Evolutionary conservation across 2,113 vertebrate genomes (phyloP).

Genomic region (Nanorana parkeri): DNA sequence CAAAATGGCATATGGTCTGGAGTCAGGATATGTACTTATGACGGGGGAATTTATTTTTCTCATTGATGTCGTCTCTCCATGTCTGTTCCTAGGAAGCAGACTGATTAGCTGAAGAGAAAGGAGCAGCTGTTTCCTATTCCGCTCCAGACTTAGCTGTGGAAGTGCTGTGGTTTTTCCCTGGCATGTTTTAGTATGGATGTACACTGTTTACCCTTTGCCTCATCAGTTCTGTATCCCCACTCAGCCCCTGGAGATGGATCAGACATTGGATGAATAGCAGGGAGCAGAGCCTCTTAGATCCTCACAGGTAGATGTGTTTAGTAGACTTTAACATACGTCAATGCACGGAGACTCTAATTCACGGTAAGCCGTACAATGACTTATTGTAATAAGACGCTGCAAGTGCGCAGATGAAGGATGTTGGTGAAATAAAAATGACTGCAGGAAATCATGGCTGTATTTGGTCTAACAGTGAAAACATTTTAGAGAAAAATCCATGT

Average conservation of each 20-base stretch:
- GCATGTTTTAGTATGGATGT: neutral
- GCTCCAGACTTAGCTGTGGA: neutral
- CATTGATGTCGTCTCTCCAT: neutral
- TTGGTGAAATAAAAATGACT: too few species aligned
- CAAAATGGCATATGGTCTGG: too few species aligned
- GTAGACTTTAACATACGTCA: slow-evolving; percentile 2
- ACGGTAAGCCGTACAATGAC: neutral
- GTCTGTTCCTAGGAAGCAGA: slow-evolving; percentile 13
- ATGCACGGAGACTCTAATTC: neutral
- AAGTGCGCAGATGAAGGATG: too few species aligned
- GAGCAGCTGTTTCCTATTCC: slow-evolving; percentile 3
- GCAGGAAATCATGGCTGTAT: too few species aligned
- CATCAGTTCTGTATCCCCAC: neutral
- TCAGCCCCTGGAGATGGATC: neutral
- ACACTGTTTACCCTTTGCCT: slow-evolving; percentile 5
- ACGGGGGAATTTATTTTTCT: neutral
- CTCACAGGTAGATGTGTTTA: neutral
- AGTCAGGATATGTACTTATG: too few species aligned
- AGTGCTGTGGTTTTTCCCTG: slow-evolving; percentile 1
- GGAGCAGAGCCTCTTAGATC: neutral
- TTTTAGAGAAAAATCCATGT: too few species aligned
- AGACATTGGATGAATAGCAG: neutral
- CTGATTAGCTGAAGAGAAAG: neutral
- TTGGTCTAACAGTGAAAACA: too few species aligned
- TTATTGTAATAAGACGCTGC: neutral